phyloP scores from a whole-genome alignment of 2,888 invertebrate species.

The Odontomyia ornata region DNA sequence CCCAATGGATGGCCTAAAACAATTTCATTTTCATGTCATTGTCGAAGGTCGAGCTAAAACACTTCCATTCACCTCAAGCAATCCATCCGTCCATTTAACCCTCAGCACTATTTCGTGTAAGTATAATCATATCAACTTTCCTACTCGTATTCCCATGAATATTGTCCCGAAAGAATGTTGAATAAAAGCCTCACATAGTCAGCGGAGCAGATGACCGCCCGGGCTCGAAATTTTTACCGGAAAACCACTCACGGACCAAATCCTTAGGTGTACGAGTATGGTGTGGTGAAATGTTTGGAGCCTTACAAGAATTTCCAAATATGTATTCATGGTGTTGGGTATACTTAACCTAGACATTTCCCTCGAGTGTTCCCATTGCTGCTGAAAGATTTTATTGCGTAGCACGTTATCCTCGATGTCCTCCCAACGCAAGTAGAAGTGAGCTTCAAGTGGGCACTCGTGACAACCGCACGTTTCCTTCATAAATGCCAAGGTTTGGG shows the following conservation, averaged over 20 bases:
- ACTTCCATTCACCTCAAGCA: not conserved
- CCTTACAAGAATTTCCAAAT: constrained; percentile 6
- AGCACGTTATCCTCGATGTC: constrained; percentile 1
- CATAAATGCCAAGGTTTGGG: not conserved
- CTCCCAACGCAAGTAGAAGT: not conserved
- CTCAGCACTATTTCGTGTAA: not conserved
- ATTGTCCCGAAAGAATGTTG: not conserved
- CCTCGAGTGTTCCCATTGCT: not conserved
- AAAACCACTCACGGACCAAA: too few relatives aligned
- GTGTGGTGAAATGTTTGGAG: too few relatives aligned
- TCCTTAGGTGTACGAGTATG: too few relatives aligned
- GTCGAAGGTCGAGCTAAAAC: constrained; percentile 25
- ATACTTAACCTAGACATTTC: constrained; percentile 7
- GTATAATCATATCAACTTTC: constrained; percentile 23
- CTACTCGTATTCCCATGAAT: constrained; percentile 12
- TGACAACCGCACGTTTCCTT: not conserved
- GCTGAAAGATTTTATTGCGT: constrained; percentile 7
- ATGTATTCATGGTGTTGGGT: not conserved
- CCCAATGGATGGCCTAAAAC: constrained; percentile 10
- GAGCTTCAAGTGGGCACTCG: constrained; percentile 12
- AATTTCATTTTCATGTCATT: constrained; percentile 29
- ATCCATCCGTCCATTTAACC: not conserved
- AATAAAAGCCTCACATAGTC: not conserved
- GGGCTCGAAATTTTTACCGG: constrained; percentile 3
- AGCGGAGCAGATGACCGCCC: not conserved